phyloP scores from a whole-genome alignment of 1,140 invertebrate species.

The Brachionus koreanus region DNA sequence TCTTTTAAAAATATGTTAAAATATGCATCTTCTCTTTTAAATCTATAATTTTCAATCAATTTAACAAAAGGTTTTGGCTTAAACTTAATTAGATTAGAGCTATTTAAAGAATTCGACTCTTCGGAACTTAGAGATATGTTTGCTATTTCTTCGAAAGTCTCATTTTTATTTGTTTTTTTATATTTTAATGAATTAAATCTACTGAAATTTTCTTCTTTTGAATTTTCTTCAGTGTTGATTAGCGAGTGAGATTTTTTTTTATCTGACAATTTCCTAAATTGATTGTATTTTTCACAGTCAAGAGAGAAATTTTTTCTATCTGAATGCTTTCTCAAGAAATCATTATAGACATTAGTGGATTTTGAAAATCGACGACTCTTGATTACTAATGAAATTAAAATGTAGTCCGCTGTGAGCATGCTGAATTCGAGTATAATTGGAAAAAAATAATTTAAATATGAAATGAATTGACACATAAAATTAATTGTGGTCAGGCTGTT shows the following conservation, averaged over 20 bases:
- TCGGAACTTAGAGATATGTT: neutral
- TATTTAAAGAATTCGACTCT: neutral
- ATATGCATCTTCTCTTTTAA: constrained; percentile 20
- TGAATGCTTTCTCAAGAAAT: neutral
- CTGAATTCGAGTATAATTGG: constrained; percentile 1
- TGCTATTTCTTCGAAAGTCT: neutral
- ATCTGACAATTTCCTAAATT: neutral
- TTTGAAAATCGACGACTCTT: neutral
- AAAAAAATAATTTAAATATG: constrained; percentile 17
- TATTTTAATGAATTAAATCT: neutral
- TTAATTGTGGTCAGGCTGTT: neutral
- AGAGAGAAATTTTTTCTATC: neutral
- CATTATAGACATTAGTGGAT: neutral
- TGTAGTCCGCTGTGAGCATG: neutral
- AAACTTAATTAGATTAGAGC: neutral
- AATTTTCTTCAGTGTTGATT: neutral
- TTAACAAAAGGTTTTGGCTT: neutral
- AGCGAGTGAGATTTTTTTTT: neutral
- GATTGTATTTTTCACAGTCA: neutral
- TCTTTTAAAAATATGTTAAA: neutral
- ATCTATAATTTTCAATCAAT: neutral
- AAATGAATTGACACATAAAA: constrained; percentile 11
- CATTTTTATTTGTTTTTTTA: neutral
- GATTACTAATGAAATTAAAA: neutral
- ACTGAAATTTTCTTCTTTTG: neutral